A percentile compares a stretch with the other conserved stretches of the same genome.
Conservation (phyloP, 1,140 invertebrate genomes). For the Yoshiicerus persimilis region DNA sequence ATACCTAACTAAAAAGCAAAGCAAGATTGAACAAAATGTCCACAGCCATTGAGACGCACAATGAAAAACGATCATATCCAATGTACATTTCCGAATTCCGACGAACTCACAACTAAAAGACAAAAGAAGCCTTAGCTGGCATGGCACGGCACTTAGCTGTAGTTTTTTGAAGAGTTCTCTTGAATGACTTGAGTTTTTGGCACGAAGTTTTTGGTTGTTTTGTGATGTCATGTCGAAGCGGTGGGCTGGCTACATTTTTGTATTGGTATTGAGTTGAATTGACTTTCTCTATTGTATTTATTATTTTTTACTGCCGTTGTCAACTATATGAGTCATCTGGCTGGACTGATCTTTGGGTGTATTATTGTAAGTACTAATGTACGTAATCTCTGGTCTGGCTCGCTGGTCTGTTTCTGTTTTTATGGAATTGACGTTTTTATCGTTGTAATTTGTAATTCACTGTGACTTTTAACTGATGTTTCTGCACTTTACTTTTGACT, state of each 20-base stretch:
- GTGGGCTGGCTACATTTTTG: neutral
- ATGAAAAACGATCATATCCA: neutral
- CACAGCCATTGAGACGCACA: neutral
- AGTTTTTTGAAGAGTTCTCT: neutral
- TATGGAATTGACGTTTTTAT: neutral
- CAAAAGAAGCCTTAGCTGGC: neutral
- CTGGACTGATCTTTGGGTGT: neutral
- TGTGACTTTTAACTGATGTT: neutral
- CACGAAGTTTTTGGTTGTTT: conserved; percentile 1
- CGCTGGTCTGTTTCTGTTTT: neutral
- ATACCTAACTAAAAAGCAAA: neutral
- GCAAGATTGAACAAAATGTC: neutral
- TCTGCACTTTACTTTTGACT: neutral
- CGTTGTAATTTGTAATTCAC: neutral
- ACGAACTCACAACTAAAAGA: neutral
- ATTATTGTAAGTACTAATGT: neutral
- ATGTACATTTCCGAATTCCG: neutral
- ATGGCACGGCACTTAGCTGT: neutral
- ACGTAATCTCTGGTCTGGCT: neutral
- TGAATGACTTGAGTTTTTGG: conserved; percentile 10
- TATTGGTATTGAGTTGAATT: neutral
- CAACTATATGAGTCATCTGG: neutral
- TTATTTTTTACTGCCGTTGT: neutral
- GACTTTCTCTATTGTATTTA: neutral
- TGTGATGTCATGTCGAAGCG: neutral